Conservation (phyloP, 1,140 invertebrate genomes). For the Paraescarpia echinospica region DNA sequence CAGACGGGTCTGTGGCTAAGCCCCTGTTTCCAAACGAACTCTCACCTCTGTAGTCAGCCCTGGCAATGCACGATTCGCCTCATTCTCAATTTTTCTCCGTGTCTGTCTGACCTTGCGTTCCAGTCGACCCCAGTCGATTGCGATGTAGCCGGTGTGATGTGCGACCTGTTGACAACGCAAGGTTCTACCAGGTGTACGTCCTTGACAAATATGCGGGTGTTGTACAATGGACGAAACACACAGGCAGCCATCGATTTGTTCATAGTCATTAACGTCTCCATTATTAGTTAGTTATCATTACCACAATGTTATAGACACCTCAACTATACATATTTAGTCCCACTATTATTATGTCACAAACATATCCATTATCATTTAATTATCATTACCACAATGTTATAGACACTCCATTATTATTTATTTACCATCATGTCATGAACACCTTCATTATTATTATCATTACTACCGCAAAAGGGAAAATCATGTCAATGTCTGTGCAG, state of each 20-base stretch:
- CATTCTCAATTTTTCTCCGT: not conserved
- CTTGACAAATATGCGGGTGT: not conserved
- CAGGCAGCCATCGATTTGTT: not conserved
- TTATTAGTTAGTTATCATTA: not conserved
- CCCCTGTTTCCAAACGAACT: not conserved
- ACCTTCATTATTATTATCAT: not conserved
- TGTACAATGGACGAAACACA: not conserved
- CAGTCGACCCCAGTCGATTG: slow-evolving; percentile 21
- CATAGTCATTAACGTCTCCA: not conserved
- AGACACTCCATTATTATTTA: not conserved
- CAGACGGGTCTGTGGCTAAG: no score
- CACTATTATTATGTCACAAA: no score
- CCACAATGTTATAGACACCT: not conserved
- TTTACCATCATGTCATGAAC: not conserved
- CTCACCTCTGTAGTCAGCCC: not conserved
- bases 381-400: not conserved
- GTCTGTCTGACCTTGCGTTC: slow-evolving; percentile 5
- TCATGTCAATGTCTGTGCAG: not conserved
- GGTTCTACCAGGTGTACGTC: not conserved
- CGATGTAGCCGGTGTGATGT: slow-evolving; percentile 17
- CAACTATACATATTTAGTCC: no score
- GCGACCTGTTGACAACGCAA: slow-evolving; percentile 8
- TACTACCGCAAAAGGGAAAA: not conserved
- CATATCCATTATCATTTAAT: no score
- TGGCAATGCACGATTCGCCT: not conserved